Conservation (phyloP, 2,113 vertebrate genomes). For the Prochilodus magdalenae region DNA sequence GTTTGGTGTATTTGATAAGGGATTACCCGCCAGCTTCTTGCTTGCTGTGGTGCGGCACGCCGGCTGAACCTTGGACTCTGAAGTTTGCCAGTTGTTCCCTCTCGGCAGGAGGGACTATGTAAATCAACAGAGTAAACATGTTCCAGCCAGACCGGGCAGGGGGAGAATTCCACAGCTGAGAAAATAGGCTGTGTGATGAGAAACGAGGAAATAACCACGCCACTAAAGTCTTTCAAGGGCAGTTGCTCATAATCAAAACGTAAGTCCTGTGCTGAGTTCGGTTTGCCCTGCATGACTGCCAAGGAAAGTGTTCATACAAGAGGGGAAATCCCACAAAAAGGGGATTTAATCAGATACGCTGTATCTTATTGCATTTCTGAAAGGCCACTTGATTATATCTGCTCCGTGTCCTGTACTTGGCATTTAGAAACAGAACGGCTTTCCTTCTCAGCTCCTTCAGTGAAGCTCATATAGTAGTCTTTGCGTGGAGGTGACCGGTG, state of each 20-base stretch:
- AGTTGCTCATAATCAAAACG: neutral
- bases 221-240: neutral
- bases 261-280: neutral
- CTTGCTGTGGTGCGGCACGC: constrained; percentile 48
- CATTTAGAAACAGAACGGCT: neutral
- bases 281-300: neutral
- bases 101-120: constrained; percentile 41
- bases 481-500: constrained; percentile 11
- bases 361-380: neutral
- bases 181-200: constrained; percentile 21
- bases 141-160: neutral
- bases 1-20: constrained; percentile 43
- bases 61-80: constrained; percentile 50
- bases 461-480: neutral
- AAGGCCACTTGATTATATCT: neutral
- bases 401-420: neutral
- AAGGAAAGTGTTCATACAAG: neutral
- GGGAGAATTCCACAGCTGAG: constrained; percentile 25
- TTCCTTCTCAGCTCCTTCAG: neutral
- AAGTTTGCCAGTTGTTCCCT: constrained; percentile 34
- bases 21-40: constrained; percentile 59
- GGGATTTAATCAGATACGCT: neutral
- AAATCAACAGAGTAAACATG: constrained; percentile 35
- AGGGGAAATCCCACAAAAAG: neutral
- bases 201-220: constrained; percentile 2